phyloP scores from a whole-genome alignment of 2,113 vertebrate species.

The Heterotis niloticus region DNA sequence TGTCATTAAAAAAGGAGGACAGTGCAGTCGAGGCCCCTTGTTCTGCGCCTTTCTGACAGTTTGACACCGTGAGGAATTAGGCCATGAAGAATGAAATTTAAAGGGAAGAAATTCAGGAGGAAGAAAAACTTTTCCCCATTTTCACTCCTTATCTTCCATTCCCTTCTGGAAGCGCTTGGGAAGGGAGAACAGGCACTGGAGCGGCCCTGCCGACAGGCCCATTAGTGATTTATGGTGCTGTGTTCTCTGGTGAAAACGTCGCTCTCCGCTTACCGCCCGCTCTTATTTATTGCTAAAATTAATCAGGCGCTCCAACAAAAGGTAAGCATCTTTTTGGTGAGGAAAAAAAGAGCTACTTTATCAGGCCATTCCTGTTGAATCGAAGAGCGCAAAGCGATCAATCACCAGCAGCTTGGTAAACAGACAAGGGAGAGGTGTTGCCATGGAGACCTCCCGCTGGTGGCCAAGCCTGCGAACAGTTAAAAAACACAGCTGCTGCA shows the following conservation, averaged over 20 bases:
- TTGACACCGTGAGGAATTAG: constrained; percentile 9
- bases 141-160: constrained; percentile 16
- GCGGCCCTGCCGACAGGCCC: constrained; percentile 1
- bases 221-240: constrained; percentile 20
- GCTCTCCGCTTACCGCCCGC: background rate
- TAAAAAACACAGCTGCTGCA: background rate
- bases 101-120: background rate
- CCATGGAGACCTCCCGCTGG: background rate
- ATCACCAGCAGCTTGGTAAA: background rate
- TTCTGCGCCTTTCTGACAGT: background rate
- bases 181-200: background rate
- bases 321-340: constrained; percentile 3
- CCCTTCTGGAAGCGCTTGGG: constrained; percentile 21
- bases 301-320: constrained; percentile 16
- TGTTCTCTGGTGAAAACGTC: background rate
- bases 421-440: background rate
- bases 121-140: background rate
- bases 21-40: background rate
- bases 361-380: constrained; percentile 15
- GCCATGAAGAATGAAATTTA: background rate
- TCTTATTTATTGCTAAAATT: constrained; percentile 24
- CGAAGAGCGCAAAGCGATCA: background rate
- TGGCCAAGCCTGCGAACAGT: background rate
- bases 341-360: constrained; percentile 3
- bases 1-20: background rate